Evolutionary conservation across 2,888 invertebrate genomes (phyloP), one percentile per base, ranked within the genome.

Genomic region (Ectropis crepuscularia): DNA sequence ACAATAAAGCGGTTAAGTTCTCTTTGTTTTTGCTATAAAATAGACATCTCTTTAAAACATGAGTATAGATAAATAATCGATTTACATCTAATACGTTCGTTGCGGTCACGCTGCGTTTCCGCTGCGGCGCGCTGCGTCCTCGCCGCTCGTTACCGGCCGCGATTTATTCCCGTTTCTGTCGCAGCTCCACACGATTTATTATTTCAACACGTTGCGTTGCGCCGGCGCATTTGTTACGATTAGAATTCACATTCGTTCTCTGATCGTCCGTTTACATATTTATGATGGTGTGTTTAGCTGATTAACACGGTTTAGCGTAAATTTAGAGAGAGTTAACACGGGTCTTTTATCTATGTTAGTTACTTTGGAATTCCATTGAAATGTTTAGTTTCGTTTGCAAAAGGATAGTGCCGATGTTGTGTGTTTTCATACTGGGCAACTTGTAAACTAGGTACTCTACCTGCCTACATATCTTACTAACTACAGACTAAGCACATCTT

Each of bases 141-240:
- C 42, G 16, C 61, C 39, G 57, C 65, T 67, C 67, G 65, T 67
- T 69, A 67, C 63, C 39, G 61, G 45, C 46, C 55, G 53, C 65
- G 61, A 65, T 69, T 67, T 65, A 61, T 63, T 58, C 67, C 67
- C 58, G 51, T 60, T 61, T 51, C 65, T 63, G 65, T 65, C 54
- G 42, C 58, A 63, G 49, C 57, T 53, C 47, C 11, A 28, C 43
- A 16, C 61, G 54, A 65, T 65, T 65, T 65, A 62, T 65, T 58
- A 61, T 58, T 65, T 65, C 39, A 53, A 51, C 53, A 42, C 48
- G 28, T 28, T 11, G 43, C 47, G 50, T 54, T 46, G 50, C 39
- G 51, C 49, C 43, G 43, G 12, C 57, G 45, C 60, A 65, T 61
- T 61, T 57, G 57, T 61, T 53, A 65, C 65, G 48, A 65, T 65